These are phyloP conservation scores for Protobothrops flavoviridis DNA, from an alignment of 2,113 vertebrate genomes.

Conservation along the genomic window DNA sequence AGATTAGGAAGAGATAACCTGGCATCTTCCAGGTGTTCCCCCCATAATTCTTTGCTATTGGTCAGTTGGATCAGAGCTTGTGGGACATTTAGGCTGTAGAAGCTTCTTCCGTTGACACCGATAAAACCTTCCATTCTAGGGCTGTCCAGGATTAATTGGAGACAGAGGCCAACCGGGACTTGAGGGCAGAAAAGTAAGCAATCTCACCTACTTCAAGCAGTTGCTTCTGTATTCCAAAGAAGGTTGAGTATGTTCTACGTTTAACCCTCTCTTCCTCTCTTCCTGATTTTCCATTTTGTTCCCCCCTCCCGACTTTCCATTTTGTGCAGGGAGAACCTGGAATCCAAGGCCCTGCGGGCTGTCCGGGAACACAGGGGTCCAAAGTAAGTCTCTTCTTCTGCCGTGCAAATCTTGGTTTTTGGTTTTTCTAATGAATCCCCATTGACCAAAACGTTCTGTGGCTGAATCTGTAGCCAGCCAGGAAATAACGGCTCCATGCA, in stretches of 20 bases:
- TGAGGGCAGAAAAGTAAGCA: constrained; percentile 76
- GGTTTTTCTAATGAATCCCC: background rate
- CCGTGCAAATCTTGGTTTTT: background rate
- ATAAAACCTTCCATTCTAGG: constrained; percentile 58
- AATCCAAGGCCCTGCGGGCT: constrained; percentile 70
- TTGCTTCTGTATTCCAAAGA: background rate
- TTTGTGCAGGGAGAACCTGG: constrained; percentile 77
- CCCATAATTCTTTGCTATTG: background rate
- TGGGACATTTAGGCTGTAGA: background rate
- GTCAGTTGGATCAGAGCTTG: background rate
- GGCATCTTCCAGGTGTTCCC: background rate
- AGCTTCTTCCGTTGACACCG: background rate
- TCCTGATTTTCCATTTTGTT: no score
- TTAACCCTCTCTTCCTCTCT: background rate
- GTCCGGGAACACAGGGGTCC: constrained; percentile 74
- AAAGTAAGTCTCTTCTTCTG: constrained; percentile 67
- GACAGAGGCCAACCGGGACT: constrained; percentile 74
- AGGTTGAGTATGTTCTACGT: background rate
- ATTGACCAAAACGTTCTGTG: background rate
- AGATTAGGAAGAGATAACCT: background rate
- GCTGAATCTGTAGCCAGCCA: background rate
- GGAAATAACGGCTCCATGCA: background rate
- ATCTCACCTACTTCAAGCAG: background rate
- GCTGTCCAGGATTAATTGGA: constrained; percentile 74
- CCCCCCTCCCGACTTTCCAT: background rate